These are phyloP conservation scores for Apostichopus leukothele DNA, from an alignment of 53 echinoderm and acorn worm genomes.

Conservation along the genomic window DNA sequence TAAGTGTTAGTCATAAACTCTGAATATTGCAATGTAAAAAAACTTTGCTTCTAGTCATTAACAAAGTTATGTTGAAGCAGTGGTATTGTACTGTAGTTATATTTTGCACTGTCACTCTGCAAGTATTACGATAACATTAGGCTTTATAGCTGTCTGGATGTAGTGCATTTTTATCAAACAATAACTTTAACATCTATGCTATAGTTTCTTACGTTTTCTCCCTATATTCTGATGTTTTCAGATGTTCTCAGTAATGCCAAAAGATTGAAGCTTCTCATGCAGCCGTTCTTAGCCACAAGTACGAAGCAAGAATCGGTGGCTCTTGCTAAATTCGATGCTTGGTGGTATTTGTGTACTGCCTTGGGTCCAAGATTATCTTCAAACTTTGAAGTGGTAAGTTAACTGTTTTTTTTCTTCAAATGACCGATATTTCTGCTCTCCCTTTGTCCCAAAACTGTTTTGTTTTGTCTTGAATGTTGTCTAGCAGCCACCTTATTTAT, in stretches of 20 bases:
- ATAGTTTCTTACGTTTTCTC: too few species aligned
- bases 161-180: too few species aligned
- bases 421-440: neutral
- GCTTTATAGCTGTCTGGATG: too few species aligned
- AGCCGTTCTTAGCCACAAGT: conserved; percentile 77
- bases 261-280: conserved; percentile 85
- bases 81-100: too few species aligned
- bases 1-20: too few species aligned
- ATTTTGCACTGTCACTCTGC: too few species aligned
- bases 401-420: neutral
- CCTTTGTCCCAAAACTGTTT: neutral
- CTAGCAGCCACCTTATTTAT: neutral
- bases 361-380: conserved; percentile 73
- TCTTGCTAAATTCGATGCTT: conserved; percentile 75
- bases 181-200: too few species aligned
- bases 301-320: conserved; percentile 76
- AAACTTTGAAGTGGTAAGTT: conserved; percentile 87
- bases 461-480: neutral
- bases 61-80: too few species aligned
- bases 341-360: conserved; percentile 82
- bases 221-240: neutral
- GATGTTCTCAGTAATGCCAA: conserved; percentile 92
- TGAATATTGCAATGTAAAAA: too few species aligned
- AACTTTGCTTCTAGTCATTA: too few species aligned
- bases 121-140: too few species aligned